Conservation (phyloP, 1,140 invertebrate genomes). For the Phortica variegata region DNA sequence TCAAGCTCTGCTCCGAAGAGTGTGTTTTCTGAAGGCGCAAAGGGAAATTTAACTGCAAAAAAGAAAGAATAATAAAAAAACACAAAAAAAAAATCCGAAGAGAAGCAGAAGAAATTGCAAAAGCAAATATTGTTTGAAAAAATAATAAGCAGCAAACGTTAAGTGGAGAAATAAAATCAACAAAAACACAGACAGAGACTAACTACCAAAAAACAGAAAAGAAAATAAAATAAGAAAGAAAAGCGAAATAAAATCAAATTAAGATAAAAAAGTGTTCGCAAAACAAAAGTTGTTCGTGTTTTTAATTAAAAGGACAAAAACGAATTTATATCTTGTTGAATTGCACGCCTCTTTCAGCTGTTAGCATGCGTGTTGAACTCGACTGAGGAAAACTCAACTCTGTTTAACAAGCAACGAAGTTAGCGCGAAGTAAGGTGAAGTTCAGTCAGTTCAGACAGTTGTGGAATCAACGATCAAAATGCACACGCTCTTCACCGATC, state of each 20-base stretch:
- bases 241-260: constrained; percentile 8
- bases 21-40: constrained; percentile 10
- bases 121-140: constrained; percentile 46
- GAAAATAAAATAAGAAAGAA: constrained; percentile 1
- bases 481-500: constrained; percentile 86
- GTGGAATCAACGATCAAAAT: constrained; percentile 57
- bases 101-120: constrained; percentile 30
- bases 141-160: constrained; percentile 24
- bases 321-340: too few relatives aligned
- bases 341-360: background rate
- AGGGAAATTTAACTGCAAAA: constrained; percentile 14
- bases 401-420: too few relatives aligned
- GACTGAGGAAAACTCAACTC: too few relatives aligned
- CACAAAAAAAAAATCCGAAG: background rate
- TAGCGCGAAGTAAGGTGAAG: too few relatives aligned
- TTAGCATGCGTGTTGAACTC: background rate
- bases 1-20: constrained; percentile 16
- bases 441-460: too few relatives aligned
- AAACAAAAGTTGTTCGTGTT: too few relatives aligned
- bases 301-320: too few relatives aligned
- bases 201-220: constrained; percentile 8
- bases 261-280: constrained; percentile 4
- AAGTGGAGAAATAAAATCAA: constrained; percentile 6
- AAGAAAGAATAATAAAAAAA: constrained; percentile 3
- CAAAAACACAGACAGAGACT: constrained; percentile 3